Evolutionary conservation across 2,113 vertebrate species (phyloP).

Genomic region (Corydoras sp.): DNA sequence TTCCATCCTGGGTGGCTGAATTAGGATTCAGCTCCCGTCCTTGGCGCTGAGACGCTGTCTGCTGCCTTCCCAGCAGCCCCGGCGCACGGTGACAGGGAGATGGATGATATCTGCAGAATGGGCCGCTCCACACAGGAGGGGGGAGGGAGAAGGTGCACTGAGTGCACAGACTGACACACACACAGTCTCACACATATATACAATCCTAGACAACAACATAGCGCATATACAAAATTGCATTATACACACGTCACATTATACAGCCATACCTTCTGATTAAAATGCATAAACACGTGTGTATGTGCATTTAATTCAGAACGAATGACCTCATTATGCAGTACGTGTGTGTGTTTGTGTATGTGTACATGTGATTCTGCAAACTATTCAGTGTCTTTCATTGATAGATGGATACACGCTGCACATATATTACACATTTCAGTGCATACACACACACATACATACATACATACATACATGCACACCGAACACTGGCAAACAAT

Average conservation of each 20-base stretch:
- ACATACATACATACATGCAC: slow-evolving; percentile 28
- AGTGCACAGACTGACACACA: slow-evolving; percentile 18
- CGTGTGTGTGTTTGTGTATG: too few species aligned
- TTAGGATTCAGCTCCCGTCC: slow-evolving; percentile 83
- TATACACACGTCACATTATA: slow-evolving; percentile 30
- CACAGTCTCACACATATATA: slow-evolving; percentile 17
- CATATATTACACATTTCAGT: not conserved
- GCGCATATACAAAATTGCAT: slow-evolving; percentile 1
- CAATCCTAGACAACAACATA: slow-evolving; percentile 7
- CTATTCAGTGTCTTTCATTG: too few species aligned
- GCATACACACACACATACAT: slow-evolving; percentile 17
- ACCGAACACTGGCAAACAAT: not conserved
- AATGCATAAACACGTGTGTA: slow-evolving; percentile 15
- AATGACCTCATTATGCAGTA: too few species aligned
- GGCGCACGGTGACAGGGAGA: slow-evolving; percentile 86
- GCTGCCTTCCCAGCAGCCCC: slow-evolving; percentile 82
- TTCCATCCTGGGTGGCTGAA: slow-evolving; percentile 67
- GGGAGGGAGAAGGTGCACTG: slow-evolving; percentile 13
- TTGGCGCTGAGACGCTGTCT: slow-evolving; percentile 76
- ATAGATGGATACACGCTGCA: too few species aligned
- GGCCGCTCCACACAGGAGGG: slow-evolving; percentile 50
- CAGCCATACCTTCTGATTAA: slow-evolving; percentile 7
- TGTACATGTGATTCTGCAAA: too few species aligned
- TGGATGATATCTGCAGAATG: slow-evolving; percentile 88
- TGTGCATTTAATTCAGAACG: too few species aligned